These are phyloP conservation scores for Prenolepis imparis DNA, from an alignment of 2,888 invertebrate species.

Conservation along the genomic window DNA sequence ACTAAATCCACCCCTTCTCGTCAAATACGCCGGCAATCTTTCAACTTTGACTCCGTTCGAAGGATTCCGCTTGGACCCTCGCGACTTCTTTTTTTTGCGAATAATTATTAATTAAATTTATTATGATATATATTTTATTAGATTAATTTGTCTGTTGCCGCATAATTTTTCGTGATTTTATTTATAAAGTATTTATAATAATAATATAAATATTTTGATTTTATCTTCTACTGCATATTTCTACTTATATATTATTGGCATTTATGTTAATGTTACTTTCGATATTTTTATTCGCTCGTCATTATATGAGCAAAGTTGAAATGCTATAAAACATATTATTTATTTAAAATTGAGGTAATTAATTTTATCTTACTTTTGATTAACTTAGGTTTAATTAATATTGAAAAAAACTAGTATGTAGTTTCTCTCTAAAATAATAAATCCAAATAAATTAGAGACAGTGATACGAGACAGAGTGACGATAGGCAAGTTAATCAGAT, in stretches of 20 bases:
- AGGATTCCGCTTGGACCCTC: background rate
- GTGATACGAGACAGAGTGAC: constrained; percentile 15
- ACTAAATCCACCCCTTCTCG: background rate
- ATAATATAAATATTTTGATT: background rate
- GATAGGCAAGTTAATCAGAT: constrained; percentile 63
- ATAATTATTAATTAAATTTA: constrained; percentile 15
- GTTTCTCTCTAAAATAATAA: background rate
- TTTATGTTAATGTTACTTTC: background rate
- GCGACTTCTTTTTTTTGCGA: background rate
- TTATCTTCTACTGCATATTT: background rate
- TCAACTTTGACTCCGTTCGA: background rate
- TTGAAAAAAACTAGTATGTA: background rate
- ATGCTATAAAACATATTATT: constrained; percentile 11
- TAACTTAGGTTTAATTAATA: background rate
- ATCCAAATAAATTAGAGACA: background rate
- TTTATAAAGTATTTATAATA: background rate
- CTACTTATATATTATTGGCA: background rate
- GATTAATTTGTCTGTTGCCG: background rate
- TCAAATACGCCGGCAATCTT: constrained; percentile 21
- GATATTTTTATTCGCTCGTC: background rate
- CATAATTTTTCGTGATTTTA: background rate
- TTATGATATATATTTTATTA: background rate
- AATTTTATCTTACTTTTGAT: background rate
- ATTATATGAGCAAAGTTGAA: background rate
- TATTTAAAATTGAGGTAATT: constrained; percentile 27